Evolutionary conservation across 2,888 invertebrate species (phyloP).

Genomic region (Cephus pygmeus): DNA sequence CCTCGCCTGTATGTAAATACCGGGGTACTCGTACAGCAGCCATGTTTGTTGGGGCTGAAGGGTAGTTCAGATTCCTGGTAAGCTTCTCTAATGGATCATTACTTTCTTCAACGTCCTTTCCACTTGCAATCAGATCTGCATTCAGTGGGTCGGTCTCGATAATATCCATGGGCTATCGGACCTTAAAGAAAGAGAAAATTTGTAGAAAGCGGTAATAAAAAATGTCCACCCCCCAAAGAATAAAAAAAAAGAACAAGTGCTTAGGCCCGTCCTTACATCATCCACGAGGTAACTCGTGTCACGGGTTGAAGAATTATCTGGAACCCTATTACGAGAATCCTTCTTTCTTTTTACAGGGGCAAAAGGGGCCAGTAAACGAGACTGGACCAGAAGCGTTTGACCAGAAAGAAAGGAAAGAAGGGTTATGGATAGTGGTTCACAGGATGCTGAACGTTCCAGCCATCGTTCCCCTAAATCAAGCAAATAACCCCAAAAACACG

Average conservation of each 20-base stretch:
- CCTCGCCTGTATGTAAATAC: constrained; percentile 54
- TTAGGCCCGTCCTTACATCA: not conserved
- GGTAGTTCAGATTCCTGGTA: constrained; percentile 14
- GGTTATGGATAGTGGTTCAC: constrained; percentile 27
- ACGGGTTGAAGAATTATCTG: not conserved
- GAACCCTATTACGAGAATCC: not conserved
- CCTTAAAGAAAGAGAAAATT: not conserved
- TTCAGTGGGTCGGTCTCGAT: not conserved
- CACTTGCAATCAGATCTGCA: not conserved
- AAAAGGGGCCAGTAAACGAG: not conserved
- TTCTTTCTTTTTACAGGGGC: not conserved
- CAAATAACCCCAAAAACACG: constrained; percentile 49
- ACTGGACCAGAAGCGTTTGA: not conserved
- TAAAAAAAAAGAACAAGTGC: not conserved
- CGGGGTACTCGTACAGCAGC: constrained; percentile 49
- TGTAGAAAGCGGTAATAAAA: not conserved
- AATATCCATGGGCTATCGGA: not conserved
- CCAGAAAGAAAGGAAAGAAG: constrained; percentile 35
- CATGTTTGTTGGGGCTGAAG: constrained; percentile 9
- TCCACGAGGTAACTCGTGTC: not conserved
- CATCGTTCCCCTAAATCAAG: constrained; percentile 53
- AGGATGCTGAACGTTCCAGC: constrained; percentile 20
- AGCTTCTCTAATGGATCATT: not conserved
- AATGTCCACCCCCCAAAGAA: not conserved
- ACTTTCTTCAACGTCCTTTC: not conserved